phyloP scores from a whole-genome alignment of 2,797 vertebrate species.

The Cottoperca gobio region DNA sequence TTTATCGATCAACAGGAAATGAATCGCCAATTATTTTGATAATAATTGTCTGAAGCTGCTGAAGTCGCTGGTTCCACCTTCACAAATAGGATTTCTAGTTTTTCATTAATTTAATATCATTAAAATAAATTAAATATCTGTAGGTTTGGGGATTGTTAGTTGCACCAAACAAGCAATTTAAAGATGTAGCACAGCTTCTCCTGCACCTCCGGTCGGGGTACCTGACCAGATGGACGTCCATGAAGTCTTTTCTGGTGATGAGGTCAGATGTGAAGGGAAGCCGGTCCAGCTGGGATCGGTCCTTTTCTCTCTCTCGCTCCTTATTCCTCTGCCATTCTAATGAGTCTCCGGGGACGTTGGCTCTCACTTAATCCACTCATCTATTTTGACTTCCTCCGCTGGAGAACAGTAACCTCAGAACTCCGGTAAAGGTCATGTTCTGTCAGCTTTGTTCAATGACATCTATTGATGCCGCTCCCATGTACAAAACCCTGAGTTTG shows the following conservation, averaged over 20 bases:
- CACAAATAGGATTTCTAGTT: not conserved
- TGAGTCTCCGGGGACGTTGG: slow-evolving; percentile 90
- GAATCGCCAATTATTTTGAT: not conserved
- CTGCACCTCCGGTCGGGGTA: slow-evolving; percentile 5
- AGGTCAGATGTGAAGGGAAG: slow-evolving; percentile 81
- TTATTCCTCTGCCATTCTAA: slow-evolving; percentile 80
- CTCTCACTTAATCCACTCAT: slow-evolving; percentile 90
- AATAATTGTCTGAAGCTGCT: not conserved
- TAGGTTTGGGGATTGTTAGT: not conserved
- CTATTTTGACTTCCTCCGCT: slow-evolving; percentile 91
- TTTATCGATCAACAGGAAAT: not conserved
- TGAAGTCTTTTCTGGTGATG: slow-evolving; percentile 46
- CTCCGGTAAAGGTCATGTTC: slow-evolving; percentile 72
- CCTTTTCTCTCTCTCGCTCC: slow-evolving; percentile 46
- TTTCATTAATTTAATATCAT: not conserved
- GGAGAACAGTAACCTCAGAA: slow-evolving; percentile 78
- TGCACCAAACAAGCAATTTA: not conserved
- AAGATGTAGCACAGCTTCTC: not conserved
- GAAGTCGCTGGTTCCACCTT: not conserved
- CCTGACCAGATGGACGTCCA: slow-evolving; percentile 51
- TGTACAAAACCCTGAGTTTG: slow-evolving; percentile 39
- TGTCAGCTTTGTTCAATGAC: slow-evolving; percentile 67
- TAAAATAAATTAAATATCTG: not conserved
- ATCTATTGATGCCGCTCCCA: slow-evolving; percentile 56
- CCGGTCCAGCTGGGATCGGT: slow-evolving; percentile 89